Evolutionary conservation across 2,888 invertebrate genomes (phyloP).

Genomic region (Pristionchus mayeri): DNA sequence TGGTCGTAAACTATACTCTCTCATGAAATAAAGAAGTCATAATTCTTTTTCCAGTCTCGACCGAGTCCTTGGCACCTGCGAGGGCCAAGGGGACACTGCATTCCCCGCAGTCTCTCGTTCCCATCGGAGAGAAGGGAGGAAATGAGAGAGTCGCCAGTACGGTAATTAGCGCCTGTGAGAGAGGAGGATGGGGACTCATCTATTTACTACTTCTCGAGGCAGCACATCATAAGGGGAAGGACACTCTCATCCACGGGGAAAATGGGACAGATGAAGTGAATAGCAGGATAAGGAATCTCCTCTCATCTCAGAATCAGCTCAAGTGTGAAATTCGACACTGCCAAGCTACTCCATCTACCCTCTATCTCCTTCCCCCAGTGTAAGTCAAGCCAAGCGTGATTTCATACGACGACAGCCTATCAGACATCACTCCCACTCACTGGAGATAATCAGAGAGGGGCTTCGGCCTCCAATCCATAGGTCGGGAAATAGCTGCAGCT

Average conservation of each 20-base stretch:
- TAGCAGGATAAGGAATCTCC: not conserved
- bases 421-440: not conserved
- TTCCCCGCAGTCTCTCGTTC: not conserved
- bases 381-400: conserved; percentile 10
- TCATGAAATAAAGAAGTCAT: too few species aligned
- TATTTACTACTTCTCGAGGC: not conserved
- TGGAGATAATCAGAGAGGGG: too few species aligned
- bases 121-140: too few species aligned
- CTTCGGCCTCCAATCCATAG: too few species aligned
- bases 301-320: not conserved
- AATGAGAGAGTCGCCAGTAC: not conserved
- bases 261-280: not conserved
- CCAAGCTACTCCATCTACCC: too few species aligned
- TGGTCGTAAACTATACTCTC: too few species aligned
- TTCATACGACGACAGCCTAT: conserved; percentile 2
- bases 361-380: conserved; percentile 4
- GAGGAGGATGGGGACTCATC: not conserved
- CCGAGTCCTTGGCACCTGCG: conserved; percentile 17
- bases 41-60: too few species aligned
- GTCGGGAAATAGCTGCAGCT: too few species aligned
- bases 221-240: not conserved
- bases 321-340: not conserved
- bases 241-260: not conserved
- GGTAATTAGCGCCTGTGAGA: not conserved
- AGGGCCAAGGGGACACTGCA: not conserved